Evolutionary conservation across 2,888 invertebrate genomes (phyloP), one percentile per base, ranked within the genome.

Genomic region (Ypsolopha sequella): DNA sequence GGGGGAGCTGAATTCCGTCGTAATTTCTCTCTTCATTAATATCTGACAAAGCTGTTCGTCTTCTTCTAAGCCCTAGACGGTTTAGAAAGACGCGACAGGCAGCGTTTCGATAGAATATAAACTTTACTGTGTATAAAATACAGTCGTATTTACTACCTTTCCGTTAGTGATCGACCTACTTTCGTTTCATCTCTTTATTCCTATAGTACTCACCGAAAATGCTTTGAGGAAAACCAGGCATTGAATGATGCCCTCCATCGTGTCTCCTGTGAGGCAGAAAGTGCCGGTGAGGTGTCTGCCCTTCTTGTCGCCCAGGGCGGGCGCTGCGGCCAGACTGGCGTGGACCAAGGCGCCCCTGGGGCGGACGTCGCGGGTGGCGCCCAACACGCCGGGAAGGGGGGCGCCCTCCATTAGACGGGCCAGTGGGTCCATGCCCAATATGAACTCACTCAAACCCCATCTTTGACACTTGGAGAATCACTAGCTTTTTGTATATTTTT

Each of bases 161-260:
- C 8, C 14, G 13, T 11, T 13, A 43, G 43, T 10, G 39, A 13
- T 13, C 1, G 13, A 11, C 24, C 24, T 24, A 24, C 24, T 41
- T 41, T 41, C 24, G 24, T 24, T 24, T 24, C 4, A 4, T 24
- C 24, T 24, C 24, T 24, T 24, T 43, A 14, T 43, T 43, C 13
- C 43, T 43, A 41, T 14, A 9, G 41, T 39, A 89, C 95, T 93
- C 89, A 96, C 96, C 93, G 95, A 95, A 78, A 95, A 95, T 41
- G 95, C 95, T 82, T 95, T 96, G 72, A 95, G 91, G 87, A 95
- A 95, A 65, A 96, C 96, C 67, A 96, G 90, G 77, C 95, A 95
- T 87, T 96, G 95, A 73, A 96, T 95, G 71, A 96, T 95, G 63
- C 95, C 95, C 74, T 96, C 95, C 95, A 96, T 95, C 55, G 95